Conservation (phyloP, 1,140 invertebrate species). For the Zaprionus taronus region DNA sequence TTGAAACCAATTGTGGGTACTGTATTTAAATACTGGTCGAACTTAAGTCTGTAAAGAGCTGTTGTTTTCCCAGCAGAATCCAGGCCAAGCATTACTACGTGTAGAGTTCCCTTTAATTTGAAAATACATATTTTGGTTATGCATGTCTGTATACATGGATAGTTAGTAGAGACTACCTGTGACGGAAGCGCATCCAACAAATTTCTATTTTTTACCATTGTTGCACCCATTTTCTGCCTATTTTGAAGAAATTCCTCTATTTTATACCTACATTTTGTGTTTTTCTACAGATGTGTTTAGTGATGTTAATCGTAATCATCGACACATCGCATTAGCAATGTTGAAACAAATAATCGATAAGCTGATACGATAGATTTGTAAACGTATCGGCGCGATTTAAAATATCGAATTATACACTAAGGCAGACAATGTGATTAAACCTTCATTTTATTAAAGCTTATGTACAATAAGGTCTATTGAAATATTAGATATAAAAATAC, state of each 20-base stretch:
- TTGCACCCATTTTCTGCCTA: constrained; percentile 73
- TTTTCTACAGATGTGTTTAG: constrained; percentile 10
- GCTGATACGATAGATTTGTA: no score
- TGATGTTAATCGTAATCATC: constrained; percentile 14
- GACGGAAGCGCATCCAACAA: constrained; percentile 77
- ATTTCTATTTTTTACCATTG: constrained; percentile 83
- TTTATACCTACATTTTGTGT: constrained; percentile 32
- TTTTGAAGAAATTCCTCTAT: constrained; percentile 25
- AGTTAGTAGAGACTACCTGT: constrained; percentile 57
- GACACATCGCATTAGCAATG: neutral
- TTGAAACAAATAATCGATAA: neutral
- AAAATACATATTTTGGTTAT: neutral
- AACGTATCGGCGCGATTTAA: neutral
- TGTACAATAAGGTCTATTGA: neutral
- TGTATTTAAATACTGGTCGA: constrained; percentile 98
- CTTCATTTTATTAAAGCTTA: neutral
- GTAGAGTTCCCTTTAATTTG: constrained; percentile 89
- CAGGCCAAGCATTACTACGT: constrained; percentile 98
- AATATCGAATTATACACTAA: neutral
- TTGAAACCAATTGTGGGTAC: constrained; percentile 99
- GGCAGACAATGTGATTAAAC: neutral
- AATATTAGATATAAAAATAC: neutral
- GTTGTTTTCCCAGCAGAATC: constrained; percentile 99
- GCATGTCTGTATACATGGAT: neutral
- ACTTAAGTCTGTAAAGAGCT: constrained; percentile 98